These are phyloP conservation scores for Empis stercorea DNA, from an alignment of 2,888 invertebrate genomes.

Conservation along the genomic window DNA sequence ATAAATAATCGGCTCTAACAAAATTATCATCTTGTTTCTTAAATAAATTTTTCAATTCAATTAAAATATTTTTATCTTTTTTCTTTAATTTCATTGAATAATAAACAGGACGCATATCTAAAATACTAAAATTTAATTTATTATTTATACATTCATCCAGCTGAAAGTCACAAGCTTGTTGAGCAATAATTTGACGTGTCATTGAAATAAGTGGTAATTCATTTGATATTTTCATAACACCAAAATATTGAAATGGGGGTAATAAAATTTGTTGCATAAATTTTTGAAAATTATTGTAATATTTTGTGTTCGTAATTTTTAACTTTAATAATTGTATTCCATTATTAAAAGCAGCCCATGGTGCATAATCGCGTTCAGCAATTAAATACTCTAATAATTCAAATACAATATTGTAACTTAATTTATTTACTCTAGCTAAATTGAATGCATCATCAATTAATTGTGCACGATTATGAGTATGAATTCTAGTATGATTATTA, in stretches of 20 bases:
- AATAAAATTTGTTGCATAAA: not conserved
- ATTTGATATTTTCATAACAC: not conserved
- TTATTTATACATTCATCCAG: not conserved
- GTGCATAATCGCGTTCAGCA: conserved; percentile 38
- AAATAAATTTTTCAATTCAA: not conserved
- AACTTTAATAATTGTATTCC: not conserved
- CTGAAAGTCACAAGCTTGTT: not conserved
- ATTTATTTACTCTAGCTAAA: conserved; percentile 42
- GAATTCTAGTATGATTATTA: conserved; percentile 47
- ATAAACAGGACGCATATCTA: not conserved
- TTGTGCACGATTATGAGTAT: conserved; percentile 63
- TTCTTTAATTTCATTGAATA: not conserved
- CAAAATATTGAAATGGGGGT: not conserved
- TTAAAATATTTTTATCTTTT: not conserved
- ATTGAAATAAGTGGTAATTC: not conserved
- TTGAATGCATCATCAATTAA: conserved; percentile 65
- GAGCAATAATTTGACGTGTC: not conserved
- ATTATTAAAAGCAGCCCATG: not conserved
- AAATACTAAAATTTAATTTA: not conserved
- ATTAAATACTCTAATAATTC: conserved; percentile 39
- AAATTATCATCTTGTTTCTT: too few species aligned
- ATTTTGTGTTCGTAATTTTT: not conserved
- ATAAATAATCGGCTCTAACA: not conserved
- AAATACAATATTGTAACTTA: conserved; percentile 37
- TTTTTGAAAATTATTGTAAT: not conserved